A percentile compares a stretch with the other conserved stretches of the same genome.
These are phyloP conservation scores for Drosophila varians DNA, from an alignment of 1,140 invertebrate genomes.

Conservation along the genomic window DNA sequence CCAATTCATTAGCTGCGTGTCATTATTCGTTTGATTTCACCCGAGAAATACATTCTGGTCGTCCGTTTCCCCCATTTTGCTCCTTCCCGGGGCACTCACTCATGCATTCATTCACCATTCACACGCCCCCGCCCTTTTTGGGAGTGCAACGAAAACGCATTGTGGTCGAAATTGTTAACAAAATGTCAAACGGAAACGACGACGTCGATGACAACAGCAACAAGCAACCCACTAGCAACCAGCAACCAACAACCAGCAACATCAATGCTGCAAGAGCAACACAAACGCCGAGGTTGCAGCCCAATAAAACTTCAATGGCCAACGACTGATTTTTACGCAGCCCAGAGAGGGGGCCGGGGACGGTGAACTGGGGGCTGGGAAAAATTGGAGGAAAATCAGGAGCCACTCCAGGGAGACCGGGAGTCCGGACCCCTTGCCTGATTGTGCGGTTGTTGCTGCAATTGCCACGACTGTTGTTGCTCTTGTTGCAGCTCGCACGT, in stretches of 20 bases:
- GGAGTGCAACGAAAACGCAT: conserved; percentile 75
- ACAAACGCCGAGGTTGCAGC: conserved; percentile 38
- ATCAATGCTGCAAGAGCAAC: conserved; percentile 2
- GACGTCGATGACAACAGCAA: conserved; percentile 43
- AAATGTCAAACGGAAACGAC: conserved; percentile 79
- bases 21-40: conserved; percentile 80
- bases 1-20: conserved; percentile 80
- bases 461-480: conserved; percentile 51
- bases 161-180: conserved; percentile 82
- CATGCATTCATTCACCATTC: conserved; percentile 76
- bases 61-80: not conserved
- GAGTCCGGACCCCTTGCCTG: conserved; percentile 28
- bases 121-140: conserved; percentile 43
- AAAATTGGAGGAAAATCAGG: conserved; percentile 13
- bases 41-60: conserved; percentile 60
- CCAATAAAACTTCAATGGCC: conserved; percentile 78
- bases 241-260: conserved; percentile 5
- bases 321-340: conserved; percentile 51
- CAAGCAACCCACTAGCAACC: not conserved
- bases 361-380: not conserved
- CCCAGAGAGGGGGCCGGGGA: conserved; percentile 13
- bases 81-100: conserved; percentile 46
- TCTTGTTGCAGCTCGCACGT: conserved; percentile 57
- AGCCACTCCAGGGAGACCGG: not conserved
- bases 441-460: conserved; percentile 78